Evolutionary conservation across 2,797 vertebrate species (phyloP).

Genomic region (Macroramphosus scolopax): DNA sequence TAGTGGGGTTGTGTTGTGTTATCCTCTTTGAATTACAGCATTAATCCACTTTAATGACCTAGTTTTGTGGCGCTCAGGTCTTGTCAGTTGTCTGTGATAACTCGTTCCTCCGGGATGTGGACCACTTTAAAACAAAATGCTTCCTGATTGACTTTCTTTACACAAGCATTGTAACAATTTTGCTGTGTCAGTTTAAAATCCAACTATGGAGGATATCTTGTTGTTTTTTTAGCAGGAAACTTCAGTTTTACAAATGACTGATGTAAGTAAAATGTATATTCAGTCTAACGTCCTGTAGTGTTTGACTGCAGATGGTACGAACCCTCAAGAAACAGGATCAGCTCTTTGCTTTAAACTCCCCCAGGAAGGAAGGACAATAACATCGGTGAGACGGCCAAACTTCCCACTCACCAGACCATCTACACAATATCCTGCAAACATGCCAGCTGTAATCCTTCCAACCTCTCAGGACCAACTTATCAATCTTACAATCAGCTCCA

Average conservation of each 20-base stretch:
- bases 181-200: slow-evolving; percentile 40
- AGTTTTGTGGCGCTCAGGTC: slow-evolving; percentile 64
- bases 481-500: no score
- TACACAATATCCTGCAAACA: no score
- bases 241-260: slow-evolving; percentile 9
- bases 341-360: no score
- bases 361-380: no score
- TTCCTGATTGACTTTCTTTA: slow-evolving; percentile 61
- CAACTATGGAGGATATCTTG: slow-evolving; percentile 10
- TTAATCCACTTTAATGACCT: slow-evolving; percentile 75
- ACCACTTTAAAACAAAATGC: slow-evolving; percentile 67
- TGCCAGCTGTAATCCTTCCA: no score
- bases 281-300: no score
- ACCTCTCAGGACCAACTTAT: no score
- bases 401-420: no score
- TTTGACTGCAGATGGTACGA: no score
- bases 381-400: no score
- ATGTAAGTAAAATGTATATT: background rate
- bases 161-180: slow-evolving; percentile 8
- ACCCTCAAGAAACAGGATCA: no score
- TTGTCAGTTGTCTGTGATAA: slow-evolving; percentile 66
- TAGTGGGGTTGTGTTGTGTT: slow-evolving; percentile 53
- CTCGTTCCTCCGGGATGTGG: slow-evolving; percentile 64
- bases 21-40: slow-evolving; percentile 65
- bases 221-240: slow-evolving; percentile 8